Percentiles rank a stretch among this genome's conserved stretches.
Conservation (phyloP, 2,113 vertebrate species). For the Struthio camelus region DNA sequence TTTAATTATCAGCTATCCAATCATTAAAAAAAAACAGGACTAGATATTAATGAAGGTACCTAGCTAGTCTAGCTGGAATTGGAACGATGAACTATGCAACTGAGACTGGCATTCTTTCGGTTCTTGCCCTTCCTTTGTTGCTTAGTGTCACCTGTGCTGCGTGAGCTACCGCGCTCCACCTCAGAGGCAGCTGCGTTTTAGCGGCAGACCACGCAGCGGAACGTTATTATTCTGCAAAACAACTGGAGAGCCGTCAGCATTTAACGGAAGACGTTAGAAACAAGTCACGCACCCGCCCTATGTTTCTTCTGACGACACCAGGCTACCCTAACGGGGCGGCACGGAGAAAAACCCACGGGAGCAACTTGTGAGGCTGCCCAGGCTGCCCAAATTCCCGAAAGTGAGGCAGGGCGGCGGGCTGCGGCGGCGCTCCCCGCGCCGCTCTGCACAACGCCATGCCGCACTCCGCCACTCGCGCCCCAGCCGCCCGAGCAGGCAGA, state of each 20-base stretch:
- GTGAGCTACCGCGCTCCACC: not conserved
- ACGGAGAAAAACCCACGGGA: not conserved
- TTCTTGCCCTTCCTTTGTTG: constrained; percentile 47
- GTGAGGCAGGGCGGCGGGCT: constrained; percentile 3
- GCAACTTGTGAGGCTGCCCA: not conserved
- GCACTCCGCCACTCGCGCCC: not conserved
- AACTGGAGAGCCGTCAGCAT: not conserved
- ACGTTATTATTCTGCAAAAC: not conserved
- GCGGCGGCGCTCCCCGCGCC: not conserved
- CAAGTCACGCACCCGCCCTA: not conserved
- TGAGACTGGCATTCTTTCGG: not conserved
- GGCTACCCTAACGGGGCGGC: not conserved
- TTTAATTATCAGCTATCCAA: not conserved
- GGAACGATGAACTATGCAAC: not conserved
- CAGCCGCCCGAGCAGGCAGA: not conserved
- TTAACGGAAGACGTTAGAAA: not conserved
- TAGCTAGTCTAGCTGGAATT: not conserved
- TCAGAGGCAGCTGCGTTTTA: not conserved
- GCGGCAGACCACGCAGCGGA: not conserved
- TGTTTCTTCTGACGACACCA: not conserved
- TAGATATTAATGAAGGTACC: not conserved
- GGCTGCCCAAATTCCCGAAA: constrained; percentile 16
- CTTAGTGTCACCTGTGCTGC: constrained; percentile 37
- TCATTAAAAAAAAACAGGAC: not conserved
- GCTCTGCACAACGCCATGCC: not conserved